These are phyloP conservation scores for Polymixis lichenea DNA, from an alignment of 2,888 invertebrate species.

Conservation along the genomic window DNA sequence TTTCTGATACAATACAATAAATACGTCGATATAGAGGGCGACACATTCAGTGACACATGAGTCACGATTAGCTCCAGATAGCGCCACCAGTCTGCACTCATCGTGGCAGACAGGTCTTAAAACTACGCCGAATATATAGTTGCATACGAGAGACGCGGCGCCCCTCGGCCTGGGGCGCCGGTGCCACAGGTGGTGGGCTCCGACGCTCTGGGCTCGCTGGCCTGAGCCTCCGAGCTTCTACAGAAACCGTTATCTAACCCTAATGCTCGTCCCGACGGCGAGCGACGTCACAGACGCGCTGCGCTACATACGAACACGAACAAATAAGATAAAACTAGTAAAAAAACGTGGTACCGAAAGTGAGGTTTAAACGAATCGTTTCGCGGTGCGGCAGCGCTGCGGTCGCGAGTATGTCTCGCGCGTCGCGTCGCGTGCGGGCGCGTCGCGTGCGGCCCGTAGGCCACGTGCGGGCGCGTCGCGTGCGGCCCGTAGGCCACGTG, in stretches of 20 bases:
- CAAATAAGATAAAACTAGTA: constrained; percentile 66
- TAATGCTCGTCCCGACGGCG: constrained; percentile 56
- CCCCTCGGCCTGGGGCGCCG: constrained; percentile 37
- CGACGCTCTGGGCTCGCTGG: constrained; percentile 26
- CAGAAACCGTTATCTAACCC: constrained; percentile 61
- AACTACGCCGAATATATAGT: constrained; percentile 45
- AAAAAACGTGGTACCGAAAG: constrained; percentile 58
- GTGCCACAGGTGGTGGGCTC: background rate
- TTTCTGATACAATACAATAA: constrained; percentile 47
- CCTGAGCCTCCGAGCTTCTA: constrained; percentile 52
- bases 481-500: constrained; percentile 25
- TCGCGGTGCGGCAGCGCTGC: constrained; percentile 36
- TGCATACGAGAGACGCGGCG: constrained; percentile 24
- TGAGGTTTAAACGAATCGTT: constrained; percentile 54
- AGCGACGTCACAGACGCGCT: constrained; percentile 49
- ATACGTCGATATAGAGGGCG: constrained; percentile 28
- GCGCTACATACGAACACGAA: constrained; percentile 60
- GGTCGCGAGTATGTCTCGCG: constrained; percentile 36
- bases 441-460: constrained; percentile 23
- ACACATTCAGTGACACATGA: constrained; percentile 30
- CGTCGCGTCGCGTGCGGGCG: constrained; percentile 26
- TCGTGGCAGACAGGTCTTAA: constrained; percentile 28
- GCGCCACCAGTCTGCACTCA: constrained; percentile 40
- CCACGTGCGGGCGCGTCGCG: constrained; percentile 8
- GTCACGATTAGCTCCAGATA: constrained; percentile 28